Evolutionary conservation across 53 echinoderm and acorn worm species (phyloP).

Genomic region (Arbacia lixula): DNA sequence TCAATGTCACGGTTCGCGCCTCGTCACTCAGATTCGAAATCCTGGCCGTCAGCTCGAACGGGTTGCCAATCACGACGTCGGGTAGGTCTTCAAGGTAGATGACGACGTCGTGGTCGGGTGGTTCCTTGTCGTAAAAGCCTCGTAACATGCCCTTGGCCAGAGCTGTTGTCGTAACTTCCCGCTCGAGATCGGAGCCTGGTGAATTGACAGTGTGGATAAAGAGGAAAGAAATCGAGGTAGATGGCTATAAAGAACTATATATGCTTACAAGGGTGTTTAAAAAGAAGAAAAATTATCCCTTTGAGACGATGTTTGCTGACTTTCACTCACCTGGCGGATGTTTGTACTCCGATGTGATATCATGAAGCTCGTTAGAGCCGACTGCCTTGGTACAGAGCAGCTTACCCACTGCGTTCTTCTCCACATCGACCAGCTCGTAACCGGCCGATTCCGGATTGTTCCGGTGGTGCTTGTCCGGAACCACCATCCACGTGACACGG

Average conservation of each 20-base stretch:
- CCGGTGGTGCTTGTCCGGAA: too few relatives aligned
- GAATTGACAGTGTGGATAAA: neutral
- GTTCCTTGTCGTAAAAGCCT: neutral
- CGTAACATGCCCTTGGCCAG: slow-evolving; percentile 14
- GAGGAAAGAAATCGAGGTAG: too few relatives aligned
- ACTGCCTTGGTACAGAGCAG: slow-evolving; percentile 67
- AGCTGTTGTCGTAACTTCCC: neutral
- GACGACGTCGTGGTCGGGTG: slow-evolving; percentile 3
- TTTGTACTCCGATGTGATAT: slow-evolving; percentile 84
- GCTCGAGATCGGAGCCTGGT: neutral
- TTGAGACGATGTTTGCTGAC: too few relatives aligned
- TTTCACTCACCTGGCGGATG: slow-evolving; percentile 77
- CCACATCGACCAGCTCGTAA: neutral
- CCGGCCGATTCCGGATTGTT: too few relatives aligned
- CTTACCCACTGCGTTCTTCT: slow-evolving; percentile 54
- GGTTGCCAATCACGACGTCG: slow-evolving; percentile 16
- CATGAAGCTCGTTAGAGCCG: slow-evolving; percentile 42
- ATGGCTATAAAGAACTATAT: too few relatives aligned
- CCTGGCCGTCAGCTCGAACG: slow-evolving; percentile 18
- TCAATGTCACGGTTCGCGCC: neutral
- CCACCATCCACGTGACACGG: slow-evolving; percentile 71
- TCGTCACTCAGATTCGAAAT: slow-evolving; percentile 13
- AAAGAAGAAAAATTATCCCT: too few relatives aligned
- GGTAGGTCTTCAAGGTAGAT: neutral
- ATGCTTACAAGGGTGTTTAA: too few relatives aligned